Evolutionary conservation across 2,888 invertebrate genomes (phyloP).

Genomic region (Pollenia labialis): DNA sequence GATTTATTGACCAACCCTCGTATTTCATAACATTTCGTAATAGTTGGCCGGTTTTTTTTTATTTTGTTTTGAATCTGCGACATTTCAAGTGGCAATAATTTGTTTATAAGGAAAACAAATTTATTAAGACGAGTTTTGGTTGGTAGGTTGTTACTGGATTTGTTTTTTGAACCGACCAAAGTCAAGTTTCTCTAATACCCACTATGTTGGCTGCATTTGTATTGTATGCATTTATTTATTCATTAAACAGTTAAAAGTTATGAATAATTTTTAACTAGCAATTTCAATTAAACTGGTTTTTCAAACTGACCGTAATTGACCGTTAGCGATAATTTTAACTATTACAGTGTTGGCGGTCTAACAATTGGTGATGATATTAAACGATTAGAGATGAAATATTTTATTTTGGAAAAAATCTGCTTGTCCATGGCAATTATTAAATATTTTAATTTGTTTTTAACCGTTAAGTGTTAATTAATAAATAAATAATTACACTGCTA

Average conservation of each 20-base stretch:
- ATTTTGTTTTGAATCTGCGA: background rate
- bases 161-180: conserved; percentile 40
- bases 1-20: too few relatives aligned
- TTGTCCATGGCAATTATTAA: background rate
- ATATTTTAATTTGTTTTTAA: background rate
- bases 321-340: conserved; percentile 41
- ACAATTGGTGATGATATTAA: background rate
- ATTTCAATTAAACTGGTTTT: conserved; percentile 58
- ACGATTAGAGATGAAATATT: background rate
- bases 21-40: conserved; percentile 20
- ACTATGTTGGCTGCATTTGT: background rate
- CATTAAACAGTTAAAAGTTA: conserved; percentile 36
- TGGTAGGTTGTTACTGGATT: background rate
- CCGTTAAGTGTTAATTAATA: conserved; percentile 42
- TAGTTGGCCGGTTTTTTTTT: conserved; percentile 7
- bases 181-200: conserved; percentile 52
- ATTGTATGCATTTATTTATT: conserved; percentile 16
- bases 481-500: conserved; percentile 50
- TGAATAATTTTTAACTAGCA: conserved; percentile 45
- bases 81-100: conserved; percentile 1
- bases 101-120: conserved; percentile 25
- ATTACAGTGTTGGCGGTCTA: conserved; percentile 9
- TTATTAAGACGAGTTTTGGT: background rate
- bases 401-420: background rate
- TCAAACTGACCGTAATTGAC: conserved; percentile 58